Evolutionary conservation across 2,888 invertebrate species (phyloP).

Genomic region (Slavum lentiscoides): DNA sequence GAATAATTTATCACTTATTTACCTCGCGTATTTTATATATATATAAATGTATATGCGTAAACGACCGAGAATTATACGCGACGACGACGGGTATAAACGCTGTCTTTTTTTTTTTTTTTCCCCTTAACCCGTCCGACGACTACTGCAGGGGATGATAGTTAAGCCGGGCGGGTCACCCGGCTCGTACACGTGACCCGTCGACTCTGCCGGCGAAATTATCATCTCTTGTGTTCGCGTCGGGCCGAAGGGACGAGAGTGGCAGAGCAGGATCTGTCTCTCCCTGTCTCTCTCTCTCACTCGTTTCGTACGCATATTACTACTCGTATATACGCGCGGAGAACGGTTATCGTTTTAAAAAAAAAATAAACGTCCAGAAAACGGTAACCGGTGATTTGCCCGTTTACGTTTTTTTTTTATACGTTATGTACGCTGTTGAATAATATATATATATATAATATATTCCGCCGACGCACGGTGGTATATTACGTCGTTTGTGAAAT

Average conservation of each 20-base stretch:
- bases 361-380: constrained; percentile 18
- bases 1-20: constrained; percentile 47
- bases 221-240: constrained; percentile 17
- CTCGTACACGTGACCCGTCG: background rate
- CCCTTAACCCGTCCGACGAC: background rate
- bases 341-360: background rate
- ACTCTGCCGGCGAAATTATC: constrained; percentile 10
- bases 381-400: constrained; percentile 7
- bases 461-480: background rate
- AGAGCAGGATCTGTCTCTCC: background rate
- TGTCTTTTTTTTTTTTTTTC: constrained; percentile 1
- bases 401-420: too few relatives aligned
- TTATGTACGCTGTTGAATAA: too few relatives aligned
- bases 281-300: background rate
- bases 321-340: background rate
- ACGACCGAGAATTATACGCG: constrained; percentile 33
- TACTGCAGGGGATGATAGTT: too few relatives aligned
- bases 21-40: constrained; percentile 26
- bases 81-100: background rate
- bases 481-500: too few relatives aligned
- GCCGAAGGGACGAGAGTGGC: background rate
- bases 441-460: too few relatives aligned
- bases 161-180: background rate
- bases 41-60: constrained; percentile 12
- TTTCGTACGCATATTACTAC: background rate